phyloP scores from a whole-genome alignment of 2,888 invertebrate genomes.

The Philhelius pedissequus region DNA sequence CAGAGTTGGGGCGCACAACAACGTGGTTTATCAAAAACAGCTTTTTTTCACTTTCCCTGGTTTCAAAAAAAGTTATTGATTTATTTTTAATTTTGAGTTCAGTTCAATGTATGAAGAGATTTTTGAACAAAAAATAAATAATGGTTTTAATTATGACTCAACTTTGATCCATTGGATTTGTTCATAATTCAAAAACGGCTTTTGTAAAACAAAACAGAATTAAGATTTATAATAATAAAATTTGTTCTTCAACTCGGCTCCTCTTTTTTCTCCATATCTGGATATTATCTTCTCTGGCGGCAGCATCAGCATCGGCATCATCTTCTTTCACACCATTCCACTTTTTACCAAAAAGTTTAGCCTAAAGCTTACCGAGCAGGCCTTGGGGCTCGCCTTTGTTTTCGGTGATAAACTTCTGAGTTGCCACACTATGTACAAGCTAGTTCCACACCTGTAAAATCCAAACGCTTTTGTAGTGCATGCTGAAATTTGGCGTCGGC shows the following conservation, averaged over 20 bases:
- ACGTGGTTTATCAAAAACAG: no score
- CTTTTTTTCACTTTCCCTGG: no score
- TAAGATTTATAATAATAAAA: slow-evolving; percentile 6
- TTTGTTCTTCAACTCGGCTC: background rate
- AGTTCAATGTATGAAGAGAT: no score
- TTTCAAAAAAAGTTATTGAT: no score
- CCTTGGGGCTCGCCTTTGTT: slow-evolving; percentile 76
- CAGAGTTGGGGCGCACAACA: no score
- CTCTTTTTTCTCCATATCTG: slow-evolving; percentile 23
- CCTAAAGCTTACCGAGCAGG: slow-evolving; percentile 71
- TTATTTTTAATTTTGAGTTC: no score
- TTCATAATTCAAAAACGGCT: background rate
- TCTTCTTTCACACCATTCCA: slow-evolving; percentile 68
- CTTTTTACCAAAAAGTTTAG: slow-evolving; percentile 72
- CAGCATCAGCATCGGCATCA: background rate
- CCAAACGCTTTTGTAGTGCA: slow-evolving; percentile 99
- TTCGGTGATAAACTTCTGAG: slow-evolving; percentile 81
- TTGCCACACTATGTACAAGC: slow-evolving; percentile 97
- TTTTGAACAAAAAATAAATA: no score
- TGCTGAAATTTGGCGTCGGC: slow-evolving; percentile 99
- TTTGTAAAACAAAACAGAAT: background rate
- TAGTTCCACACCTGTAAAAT: slow-evolving; percentile 97
- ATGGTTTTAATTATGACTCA: no score
- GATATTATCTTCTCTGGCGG: background rate
- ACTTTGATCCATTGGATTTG: no score